A percentile compares a stretch with the other conserved stretches of the same genome.
Conservation (phyloP, 2,888 invertebrate genomes). For the Phyllotreta cruciferae region DNA sequence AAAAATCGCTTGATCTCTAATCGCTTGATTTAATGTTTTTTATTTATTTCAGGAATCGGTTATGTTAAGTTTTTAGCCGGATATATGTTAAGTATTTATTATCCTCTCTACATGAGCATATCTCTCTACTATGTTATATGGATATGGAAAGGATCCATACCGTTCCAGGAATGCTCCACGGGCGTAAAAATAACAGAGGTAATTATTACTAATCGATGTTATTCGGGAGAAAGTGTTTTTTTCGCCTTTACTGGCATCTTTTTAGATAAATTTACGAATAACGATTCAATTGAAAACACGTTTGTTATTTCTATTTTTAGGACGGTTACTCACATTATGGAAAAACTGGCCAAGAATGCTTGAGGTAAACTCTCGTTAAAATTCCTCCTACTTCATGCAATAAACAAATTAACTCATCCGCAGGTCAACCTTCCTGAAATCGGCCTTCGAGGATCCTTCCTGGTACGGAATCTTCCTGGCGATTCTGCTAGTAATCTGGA, state of each 20-base stretch:
- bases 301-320: slow-evolving; percentile 41
- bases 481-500: slow-evolving; percentile 70
- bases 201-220: slow-evolving; percentile 20
- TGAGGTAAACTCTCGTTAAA: slow-evolving; percentile 52
- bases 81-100: slow-evolving; percentile 64
- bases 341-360: slow-evolving; percentile 57
- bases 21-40: background rate
- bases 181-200: slow-evolving; percentile 59
- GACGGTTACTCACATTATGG: slow-evolving; percentile 55
- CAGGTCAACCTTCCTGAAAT: slow-evolving; percentile 63
- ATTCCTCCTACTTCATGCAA: background rate
- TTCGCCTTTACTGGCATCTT: background rate
- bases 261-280: slow-evolving; percentile 4
- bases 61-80: slow-evolving; percentile 67
- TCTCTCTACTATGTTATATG: slow-evolving; percentile 66
- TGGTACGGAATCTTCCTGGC: slow-evolving; percentile 71
- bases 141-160: slow-evolving; percentile 64
- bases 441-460: slow-evolving; percentile 67
- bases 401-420: background rate
- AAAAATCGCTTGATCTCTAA: too few relatives aligned
- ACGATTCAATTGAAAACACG: background rate
- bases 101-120: slow-evolving; percentile 66
- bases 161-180: slow-evolving; percentile 65
- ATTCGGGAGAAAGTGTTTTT: slow-evolving; percentile 23
- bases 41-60: slow-evolving; percentile 65